A percentile compares a stretch with the other conserved stretches of the same genome.
phyloP scores from a whole-genome alignment of 2,113 vertebrate species.

The Aptenodytes patagonicus region DNA sequence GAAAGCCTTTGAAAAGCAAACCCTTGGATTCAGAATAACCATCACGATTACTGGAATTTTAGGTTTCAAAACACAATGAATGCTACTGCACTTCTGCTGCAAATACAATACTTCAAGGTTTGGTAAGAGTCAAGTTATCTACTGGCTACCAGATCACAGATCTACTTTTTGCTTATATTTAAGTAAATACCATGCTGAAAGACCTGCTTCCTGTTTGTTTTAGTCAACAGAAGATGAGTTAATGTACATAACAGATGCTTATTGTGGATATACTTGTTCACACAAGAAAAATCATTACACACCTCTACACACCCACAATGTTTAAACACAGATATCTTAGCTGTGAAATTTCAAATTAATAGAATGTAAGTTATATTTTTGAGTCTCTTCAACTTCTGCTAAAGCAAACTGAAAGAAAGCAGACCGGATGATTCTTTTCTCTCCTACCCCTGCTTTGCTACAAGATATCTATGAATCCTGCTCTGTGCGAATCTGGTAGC shows the following conservation, averaged over 20 bases:
- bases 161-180: not conserved
- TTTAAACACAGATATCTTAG: not conserved
- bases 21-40: not conserved
- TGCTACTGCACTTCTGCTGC: not conserved
- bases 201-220: not conserved
- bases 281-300: not conserved
- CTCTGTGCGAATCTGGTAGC: not conserved
- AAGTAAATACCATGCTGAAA: not conserved
- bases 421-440: not conserved
- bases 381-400: not conserved
- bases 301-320: not conserved
- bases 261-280: not conserved
- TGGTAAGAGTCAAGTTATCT: not conserved
- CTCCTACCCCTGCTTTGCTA: not conserved
- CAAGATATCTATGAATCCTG: not conserved
- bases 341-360: not conserved
- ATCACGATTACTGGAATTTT: not conserved
- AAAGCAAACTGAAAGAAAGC: not conserved
- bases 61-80: not conserved
- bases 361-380: not conserved
- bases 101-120: not conserved
- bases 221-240: not conserved
- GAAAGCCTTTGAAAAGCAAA: not conserved
- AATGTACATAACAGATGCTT: not conserved
- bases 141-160: not conserved